Evolutionary conservation across 2,797 vertebrate species (phyloP).

Genomic region (Periophthalmus magnuspinnatus): DNA sequence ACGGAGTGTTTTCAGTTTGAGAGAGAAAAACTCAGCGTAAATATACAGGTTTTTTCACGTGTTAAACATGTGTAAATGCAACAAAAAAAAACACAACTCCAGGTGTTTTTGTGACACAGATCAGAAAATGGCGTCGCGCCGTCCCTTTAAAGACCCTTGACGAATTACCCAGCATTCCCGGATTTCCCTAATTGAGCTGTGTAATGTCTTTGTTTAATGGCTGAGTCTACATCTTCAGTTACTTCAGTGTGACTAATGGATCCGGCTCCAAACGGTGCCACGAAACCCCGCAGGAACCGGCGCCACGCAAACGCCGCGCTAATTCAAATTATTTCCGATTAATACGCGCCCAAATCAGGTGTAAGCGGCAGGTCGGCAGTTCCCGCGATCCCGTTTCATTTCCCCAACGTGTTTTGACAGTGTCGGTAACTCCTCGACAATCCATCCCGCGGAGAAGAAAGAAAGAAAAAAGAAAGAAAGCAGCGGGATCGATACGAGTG

Average conservation of each 20-base stretch:
- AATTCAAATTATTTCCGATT: slow-evolving; percentile 73
- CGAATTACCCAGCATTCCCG: slow-evolving; percentile 12
- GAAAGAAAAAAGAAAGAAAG: slow-evolving; percentile 15
- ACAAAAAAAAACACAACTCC: no score
- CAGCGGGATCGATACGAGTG: slow-evolving; percentile 97
- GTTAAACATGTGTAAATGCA: no score
- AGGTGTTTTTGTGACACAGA: no score
- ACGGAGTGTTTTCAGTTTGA: no score
- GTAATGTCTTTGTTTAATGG: slow-evolving; percentile 50
- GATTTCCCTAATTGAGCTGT: slow-evolving; percentile 49
- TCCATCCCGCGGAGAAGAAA: slow-evolving; percentile 88
- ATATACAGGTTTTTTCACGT: no score
- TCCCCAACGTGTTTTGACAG: slow-evolving; percentile 86
- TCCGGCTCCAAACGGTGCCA: slow-evolving; percentile 60
- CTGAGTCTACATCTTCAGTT: slow-evolving; percentile 44
- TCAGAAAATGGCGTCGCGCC: no score
- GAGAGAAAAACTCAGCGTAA: no score
- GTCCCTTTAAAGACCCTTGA: no score
- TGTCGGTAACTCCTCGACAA: slow-evolving; percentile 78
- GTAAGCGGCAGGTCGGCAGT: slow-evolving; percentile 44
- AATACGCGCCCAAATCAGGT: slow-evolving; percentile 53
- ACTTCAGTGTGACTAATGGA: slow-evolving; percentile 65
- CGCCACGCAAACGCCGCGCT: slow-evolving; percentile 45
- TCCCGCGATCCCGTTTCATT: slow-evolving; percentile 26
- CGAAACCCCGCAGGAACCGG: no score